phyloP scores from a whole-genome alignment of 37 sponge, comb jelly and placozoan genomes.

The Cliona cf. orientalis region DNA sequence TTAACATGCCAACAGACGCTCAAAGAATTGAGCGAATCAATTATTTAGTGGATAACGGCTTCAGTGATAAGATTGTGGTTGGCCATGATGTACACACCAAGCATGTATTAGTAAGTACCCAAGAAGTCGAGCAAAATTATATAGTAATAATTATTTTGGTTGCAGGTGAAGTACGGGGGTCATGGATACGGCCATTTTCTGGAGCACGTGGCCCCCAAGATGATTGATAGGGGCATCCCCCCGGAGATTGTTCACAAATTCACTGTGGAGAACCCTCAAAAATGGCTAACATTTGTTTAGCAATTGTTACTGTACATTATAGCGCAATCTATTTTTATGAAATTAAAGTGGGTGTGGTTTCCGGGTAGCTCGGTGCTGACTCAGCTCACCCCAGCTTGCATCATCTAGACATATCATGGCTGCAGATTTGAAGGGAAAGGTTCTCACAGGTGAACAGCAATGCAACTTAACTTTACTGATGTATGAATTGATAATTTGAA shows the following conservation, averaged over 20 bases:
- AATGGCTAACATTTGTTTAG: constrained; percentile 52
- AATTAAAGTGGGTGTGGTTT: too few species aligned
- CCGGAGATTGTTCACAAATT: constrained; percentile 21
- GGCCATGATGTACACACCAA: constrained; percentile 54
- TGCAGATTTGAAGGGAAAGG: constrained; percentile 39
- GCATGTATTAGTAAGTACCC: constrained; percentile 37
- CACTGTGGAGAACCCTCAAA: constrained; percentile 47
- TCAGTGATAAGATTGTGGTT: constrained; percentile 18
- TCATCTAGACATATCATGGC: too few species aligned
- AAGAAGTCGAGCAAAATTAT: too few species aligned
- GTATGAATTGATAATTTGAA: too few species aligned
- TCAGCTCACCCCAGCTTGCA: too few species aligned
- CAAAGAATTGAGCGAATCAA: constrained; percentile 61
- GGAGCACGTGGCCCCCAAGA: constrained; percentile 50
- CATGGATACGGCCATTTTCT: constrained; percentile 68
- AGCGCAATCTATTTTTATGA: too few species aligned
- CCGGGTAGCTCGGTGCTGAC: too few species aligned
- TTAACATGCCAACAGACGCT: constrained; percentile 65
- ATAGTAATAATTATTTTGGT: too few species aligned
- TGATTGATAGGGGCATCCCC: constrained; percentile 53
- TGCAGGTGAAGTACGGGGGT: constrained; percentile 64
- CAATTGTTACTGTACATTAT: too few species aligned
- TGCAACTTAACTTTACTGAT: too few species aligned
- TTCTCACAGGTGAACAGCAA: constrained; percentile 52
- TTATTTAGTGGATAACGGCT: constrained; percentile 27